A percentile compares a stretch with the other conserved stretches of the same genome.
phyloP scores from a whole-genome alignment of 2,888 invertebrate genomes.

The Acronicta leporina region DNA sequence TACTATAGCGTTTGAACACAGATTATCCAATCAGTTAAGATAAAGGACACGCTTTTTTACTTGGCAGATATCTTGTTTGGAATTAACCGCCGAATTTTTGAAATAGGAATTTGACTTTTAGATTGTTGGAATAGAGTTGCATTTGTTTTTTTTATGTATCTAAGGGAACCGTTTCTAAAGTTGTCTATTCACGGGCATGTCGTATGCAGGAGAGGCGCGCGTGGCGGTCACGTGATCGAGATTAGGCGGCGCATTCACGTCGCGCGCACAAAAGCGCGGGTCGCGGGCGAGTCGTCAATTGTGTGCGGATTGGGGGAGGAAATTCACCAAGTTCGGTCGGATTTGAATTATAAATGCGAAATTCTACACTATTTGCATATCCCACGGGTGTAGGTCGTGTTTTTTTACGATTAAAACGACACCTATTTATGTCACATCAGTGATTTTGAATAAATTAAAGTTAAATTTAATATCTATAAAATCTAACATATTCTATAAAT shows the following conservation, averaged over 20 bases:
- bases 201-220: constrained; percentile 82
- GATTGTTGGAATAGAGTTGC: constrained; percentile 58
- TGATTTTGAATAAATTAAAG: constrained; percentile 43
- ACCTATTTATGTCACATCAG: constrained; percentile 45
- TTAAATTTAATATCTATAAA: too few relatives aligned
- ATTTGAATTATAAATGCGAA: constrained; percentile 87
- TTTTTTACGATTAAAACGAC: constrained; percentile 56
- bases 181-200: constrained; percentile 73
- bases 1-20: constrained; percentile 87
- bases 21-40: constrained; percentile 90
- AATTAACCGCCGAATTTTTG: constrained; percentile 68
- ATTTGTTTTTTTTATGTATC: constrained; percentile 45
- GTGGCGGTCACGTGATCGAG: constrained; percentile 85
- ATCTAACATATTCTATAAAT: constrained; percentile 12
- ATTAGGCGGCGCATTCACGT: constrained; percentile 86
- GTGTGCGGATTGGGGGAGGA: constrained; percentile 82
- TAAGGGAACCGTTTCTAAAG: constrained; percentile 64
- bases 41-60: constrained; percentile 87
- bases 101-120: constrained; percentile 66
- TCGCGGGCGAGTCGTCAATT: constrained; percentile 83
- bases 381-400: constrained; percentile 74
- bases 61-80: constrained; percentile 55
- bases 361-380: constrained; percentile 86
- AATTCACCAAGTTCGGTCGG: constrained; percentile 85
- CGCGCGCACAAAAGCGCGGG: constrained; percentile 80